Evolutionary conservation across 2,113 vertebrate species (phyloP).

Genomic region (Callaeas wilsoni): DNA sequence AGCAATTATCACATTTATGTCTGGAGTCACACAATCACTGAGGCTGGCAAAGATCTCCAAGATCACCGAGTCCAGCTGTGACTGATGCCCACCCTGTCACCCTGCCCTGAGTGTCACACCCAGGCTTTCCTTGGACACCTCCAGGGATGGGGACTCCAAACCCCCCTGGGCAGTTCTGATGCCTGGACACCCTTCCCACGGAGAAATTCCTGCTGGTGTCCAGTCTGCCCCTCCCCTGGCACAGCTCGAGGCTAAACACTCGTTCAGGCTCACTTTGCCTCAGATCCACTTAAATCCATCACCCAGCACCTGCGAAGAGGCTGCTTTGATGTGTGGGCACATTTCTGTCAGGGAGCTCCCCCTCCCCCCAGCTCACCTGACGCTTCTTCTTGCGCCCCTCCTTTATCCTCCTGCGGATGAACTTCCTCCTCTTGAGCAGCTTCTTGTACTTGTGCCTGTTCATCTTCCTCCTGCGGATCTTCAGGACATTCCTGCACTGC

Average conservation of each 20-base stretch:
- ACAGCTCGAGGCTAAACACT: background rate
- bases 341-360: fast-evolving
- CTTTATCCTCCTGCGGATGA: slow-evolving; percentile 75
- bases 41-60: background rate
- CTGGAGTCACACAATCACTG: background rate
- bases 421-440: slow-evolving; percentile 83
- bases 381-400: slow-evolving; percentile 78
- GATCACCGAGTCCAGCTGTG: background rate
- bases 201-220: background rate
- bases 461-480: slow-evolving; percentile 91
- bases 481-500: slow-evolving; percentile 83
- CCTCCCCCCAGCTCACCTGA: slow-evolving; percentile 60
- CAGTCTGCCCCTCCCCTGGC: background rate
- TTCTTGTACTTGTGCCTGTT: slow-evolving; percentile 92
- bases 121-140: background rate
- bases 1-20: background rate
- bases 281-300: background rate
- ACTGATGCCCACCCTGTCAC: background rate
- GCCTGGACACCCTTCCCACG: background rate
- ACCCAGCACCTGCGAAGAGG: fast-evolving
- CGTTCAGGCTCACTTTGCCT: background rate
- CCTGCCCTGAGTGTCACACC: background rate
- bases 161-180: background rate
- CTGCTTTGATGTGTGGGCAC: fast-evolving
- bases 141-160: background rate